Evolutionary conservation across 2,888 invertebrate genomes (phyloP).

Genomic region (Calliscelio sp.): DNA sequence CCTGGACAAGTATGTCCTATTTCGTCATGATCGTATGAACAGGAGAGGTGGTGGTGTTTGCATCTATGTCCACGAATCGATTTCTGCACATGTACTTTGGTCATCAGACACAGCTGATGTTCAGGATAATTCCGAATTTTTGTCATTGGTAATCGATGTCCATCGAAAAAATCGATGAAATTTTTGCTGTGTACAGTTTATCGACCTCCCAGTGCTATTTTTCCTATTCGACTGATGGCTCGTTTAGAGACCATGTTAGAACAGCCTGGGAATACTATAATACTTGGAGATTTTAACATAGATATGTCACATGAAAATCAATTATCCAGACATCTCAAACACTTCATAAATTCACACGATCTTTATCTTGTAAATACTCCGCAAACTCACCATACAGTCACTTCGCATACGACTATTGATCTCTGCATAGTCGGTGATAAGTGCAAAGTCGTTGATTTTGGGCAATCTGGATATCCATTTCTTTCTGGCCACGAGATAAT

Average conservation of each 20-base stretch:
- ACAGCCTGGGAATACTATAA: background rate
- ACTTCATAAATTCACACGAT: background rate
- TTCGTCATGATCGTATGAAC: slow-evolving; percentile 19
- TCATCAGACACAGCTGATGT: too few relatives aligned
- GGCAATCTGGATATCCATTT: slow-evolving; percentile 1
- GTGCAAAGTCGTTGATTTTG: background rate
- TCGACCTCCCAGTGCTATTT: background rate
- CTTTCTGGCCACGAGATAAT: slow-evolving; percentile 1
- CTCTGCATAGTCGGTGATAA: background rate
- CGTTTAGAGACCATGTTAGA: too few relatives aligned
- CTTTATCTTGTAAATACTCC: background rate
- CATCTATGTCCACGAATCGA: too few relatives aligned
- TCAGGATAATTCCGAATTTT: too few relatives aligned
- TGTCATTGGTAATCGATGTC: too few relatives aligned
- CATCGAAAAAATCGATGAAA: too few relatives aligned
- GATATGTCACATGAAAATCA: background rate
- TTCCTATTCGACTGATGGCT: too few relatives aligned
- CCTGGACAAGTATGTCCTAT: background rate
- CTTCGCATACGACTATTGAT: background rate
- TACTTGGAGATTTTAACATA: background rate
- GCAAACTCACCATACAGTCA: background rate
- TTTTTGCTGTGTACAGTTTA: too few relatives aligned
- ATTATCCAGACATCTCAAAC: background rate
- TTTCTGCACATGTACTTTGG: too few relatives aligned
- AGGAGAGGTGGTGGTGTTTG: slow-evolving; percentile 14